These are phyloP conservation scores for Aphaenogaster ashmeadi DNA, from an alignment of 1,140 invertebrate species.

Conservation along the genomic window DNA sequence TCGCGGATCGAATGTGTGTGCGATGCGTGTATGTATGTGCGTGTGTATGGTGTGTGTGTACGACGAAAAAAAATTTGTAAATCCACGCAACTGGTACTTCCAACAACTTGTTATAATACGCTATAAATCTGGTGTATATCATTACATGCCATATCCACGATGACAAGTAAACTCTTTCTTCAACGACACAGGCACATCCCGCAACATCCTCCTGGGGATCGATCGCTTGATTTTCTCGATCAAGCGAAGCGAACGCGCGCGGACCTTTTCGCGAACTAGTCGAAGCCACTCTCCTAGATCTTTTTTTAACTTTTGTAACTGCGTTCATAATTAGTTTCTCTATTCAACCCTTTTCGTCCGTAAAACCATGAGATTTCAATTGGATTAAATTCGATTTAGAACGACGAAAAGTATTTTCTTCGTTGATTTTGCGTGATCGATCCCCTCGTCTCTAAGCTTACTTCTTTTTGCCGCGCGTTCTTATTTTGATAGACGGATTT, in stretches of 20 bases:
- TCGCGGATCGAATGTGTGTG: not conserved
- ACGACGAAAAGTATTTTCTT: not conserved
- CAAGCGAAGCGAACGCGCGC: not conserved
- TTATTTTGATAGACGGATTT: conserved; percentile 86
- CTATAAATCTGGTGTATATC: conserved; percentile 72
- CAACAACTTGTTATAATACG: conserved; percentile 69
- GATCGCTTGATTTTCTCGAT: not conserved
- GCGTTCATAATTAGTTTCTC: not conserved
- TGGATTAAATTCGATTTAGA: conserved; percentile 1
- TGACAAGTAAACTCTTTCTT: conserved; percentile 64
- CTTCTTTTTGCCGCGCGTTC: conserved; percentile 71
- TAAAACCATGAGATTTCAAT: not conserved
- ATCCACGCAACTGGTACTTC: conserved; percentile 72
- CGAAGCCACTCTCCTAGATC: not conserved
- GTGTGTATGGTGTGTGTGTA: not conserved
- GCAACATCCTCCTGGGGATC: conserved; percentile 53
- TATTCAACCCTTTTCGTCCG: conserved; percentile 11
- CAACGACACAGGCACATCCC: conserved; percentile 58
- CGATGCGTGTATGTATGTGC: not conserved
- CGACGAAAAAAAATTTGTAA: conserved; percentile 65
- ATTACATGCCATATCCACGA: conserved; percentile 71
- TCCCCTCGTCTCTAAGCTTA: conserved; percentile 76
- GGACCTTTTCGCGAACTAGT: not conserved
- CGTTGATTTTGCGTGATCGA: conserved; percentile 59
- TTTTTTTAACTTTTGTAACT: not conserved